A percentile compares a stretch with the other conserved stretches of the same genome.
Evolutionary conservation across 2,797 vertebrate species (phyloP).

Genomic region (Hippocampus kuda): DNA sequence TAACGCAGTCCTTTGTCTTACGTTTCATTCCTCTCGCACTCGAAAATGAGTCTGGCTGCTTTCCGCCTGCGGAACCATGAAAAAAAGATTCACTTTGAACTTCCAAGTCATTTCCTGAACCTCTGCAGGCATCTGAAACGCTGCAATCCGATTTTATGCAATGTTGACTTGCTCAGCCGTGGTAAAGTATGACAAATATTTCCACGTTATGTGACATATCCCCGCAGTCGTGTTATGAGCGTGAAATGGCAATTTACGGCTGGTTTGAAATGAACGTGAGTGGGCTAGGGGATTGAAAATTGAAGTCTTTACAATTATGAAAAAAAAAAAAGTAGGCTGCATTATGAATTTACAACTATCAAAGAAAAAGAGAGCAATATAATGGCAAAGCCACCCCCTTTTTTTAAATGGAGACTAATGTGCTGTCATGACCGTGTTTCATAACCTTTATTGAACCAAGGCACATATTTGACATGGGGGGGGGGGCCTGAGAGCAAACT

Average conservation of each 20-base stretch:
- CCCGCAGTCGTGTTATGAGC: conserved; percentile 7
- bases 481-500: too few species aligned
- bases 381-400: too few species aligned
- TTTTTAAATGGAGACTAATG: too few species aligned
- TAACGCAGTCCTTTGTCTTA: not conserved
- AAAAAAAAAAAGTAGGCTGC: too few species aligned
- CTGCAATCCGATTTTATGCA: not conserved
- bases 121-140: conserved; percentile 6
- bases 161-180: not conserved
- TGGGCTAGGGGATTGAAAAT: not conserved
- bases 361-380: too few species aligned
- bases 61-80: not conserved
- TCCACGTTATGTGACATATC: conserved; percentile 4
- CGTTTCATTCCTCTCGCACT: not conserved
- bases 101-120: conserved; percentile 2
- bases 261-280: not conserved
- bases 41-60: not conserved
- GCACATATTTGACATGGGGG: too few species aligned
- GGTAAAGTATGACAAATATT: not conserved
- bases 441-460: too few species aligned
- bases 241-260: not conserved
- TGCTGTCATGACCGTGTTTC: too few species aligned
- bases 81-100: conserved; percentile 7
- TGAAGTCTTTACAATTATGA: too few species aligned
- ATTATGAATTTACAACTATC: too few species aligned